Evolutionary conservation across 2,888 invertebrate species (phyloP).

Genomic region (Synanthedon vespiformis): DNA sequence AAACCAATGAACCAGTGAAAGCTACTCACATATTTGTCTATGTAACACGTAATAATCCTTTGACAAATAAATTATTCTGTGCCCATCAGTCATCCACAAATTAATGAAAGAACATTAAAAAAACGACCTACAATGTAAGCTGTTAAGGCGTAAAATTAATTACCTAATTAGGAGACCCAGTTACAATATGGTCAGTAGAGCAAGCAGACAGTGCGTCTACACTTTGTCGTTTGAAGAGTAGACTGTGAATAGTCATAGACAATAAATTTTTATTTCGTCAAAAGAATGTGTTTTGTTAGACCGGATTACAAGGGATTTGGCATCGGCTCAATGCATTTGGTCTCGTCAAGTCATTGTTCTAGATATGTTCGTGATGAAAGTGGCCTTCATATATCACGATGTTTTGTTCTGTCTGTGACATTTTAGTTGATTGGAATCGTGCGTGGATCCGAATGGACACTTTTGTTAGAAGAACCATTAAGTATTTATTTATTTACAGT

Average conservation of each 20-base stretch:
- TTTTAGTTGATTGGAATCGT: neutral
- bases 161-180: no score
- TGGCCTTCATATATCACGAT: neutral
- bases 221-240: slow-evolving; percentile 32
- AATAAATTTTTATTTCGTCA: slow-evolving; percentile 20
- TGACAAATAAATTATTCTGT: no score
- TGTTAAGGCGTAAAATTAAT: no score
- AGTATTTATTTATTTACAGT: no score
- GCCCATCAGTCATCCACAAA: neutral
- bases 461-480: neutral
- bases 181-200: no score
- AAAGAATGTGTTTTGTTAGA: slow-evolving; percentile 18
- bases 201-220: slow-evolving; percentile 41
- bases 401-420: neutral
- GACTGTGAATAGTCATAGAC: slow-evolving; percentile 19
- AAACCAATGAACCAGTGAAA: no score
- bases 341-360: neutral
- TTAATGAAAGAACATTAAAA: neutral
- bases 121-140: no score
- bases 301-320: neutral
- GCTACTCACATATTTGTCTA: no score
- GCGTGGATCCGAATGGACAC: neutral
- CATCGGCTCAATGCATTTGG: neutral
- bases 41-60: no score
- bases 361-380: neutral